phyloP scores from a whole-genome alignment of 2,113 vertebrate species.

The Protobothrops flavoviridis region DNA sequence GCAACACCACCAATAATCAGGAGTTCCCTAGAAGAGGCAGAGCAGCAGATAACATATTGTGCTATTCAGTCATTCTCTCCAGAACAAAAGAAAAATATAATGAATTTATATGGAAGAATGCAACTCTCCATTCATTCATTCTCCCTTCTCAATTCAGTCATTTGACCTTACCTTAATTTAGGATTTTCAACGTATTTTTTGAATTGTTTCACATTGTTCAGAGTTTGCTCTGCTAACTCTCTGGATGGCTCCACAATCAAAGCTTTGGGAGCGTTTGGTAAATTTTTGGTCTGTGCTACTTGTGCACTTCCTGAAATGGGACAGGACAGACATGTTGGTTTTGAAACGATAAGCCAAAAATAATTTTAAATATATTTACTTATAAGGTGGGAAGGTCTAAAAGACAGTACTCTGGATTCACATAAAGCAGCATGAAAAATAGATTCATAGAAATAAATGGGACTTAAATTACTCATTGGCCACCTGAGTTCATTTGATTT shows the following conservation, averaged over 20 bases:
- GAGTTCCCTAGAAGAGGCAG: conserved; percentile 78
- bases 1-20: conserved; percentile 95
- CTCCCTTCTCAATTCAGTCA: neutral
- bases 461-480: neutral
- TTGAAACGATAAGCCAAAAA: neutral
- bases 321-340: neutral
- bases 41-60: neutral
- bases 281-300: conserved; percentile 82
- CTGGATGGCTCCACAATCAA: conserved; percentile 94
- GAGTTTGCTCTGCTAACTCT: conserved; percentile 93
- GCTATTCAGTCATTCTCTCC: neutral
- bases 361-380: neutral
- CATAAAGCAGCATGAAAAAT: neutral
- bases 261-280: conserved; percentile 87
- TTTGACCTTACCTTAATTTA: conserved; percentile 83
- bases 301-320: conserved; percentile 81
- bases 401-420: neutral
- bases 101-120: neutral
- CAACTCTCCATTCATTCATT: neutral
- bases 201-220: conserved; percentile 91
- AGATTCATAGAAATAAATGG: neutral
- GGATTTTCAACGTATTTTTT: conserved; percentile 92
- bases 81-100: neutral
- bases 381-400: neutral
- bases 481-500: neutral